A percentile compares a stretch with the other conserved stretches of the same genome.
These are phyloP conservation scores for Fragum fragum DNA, from an alignment of 2,888 invertebrate species.

Conservation along the genomic window DNA sequence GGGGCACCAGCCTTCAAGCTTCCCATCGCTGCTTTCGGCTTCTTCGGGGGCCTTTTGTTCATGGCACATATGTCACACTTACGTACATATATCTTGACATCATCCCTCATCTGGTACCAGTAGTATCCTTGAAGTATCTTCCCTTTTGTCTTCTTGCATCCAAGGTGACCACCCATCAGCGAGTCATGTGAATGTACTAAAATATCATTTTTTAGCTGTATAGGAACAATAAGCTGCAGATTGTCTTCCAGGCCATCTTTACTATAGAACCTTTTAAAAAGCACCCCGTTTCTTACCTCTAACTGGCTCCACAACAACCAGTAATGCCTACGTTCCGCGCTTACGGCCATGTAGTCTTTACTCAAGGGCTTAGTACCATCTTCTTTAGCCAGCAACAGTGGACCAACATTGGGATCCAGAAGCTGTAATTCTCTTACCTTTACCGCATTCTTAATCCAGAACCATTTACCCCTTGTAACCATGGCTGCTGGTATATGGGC, in stretches of 20 bases:
- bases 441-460: too few species aligned
- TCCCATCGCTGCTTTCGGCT: slow-evolving; percentile 1
- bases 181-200: neutral
- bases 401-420: slow-evolving; percentile 21
- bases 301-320: slow-evolving; percentile 25
- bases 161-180: neutral
- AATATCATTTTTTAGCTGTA: neutral
- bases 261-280: slow-evolving; percentile 1
- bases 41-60: neutral
- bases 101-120: too few species aligned
- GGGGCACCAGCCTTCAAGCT: slow-evolving; percentile 20
- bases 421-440: too few species aligned
- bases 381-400: slow-evolving; percentile 17
- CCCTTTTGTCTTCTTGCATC: slow-evolving; percentile 1
- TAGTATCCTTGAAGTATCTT: slow-evolving; percentile 2
- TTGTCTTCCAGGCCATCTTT: neutral
- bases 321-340: slow-evolving; percentile 38
- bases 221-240: neutral
- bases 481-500: too few species aligned
- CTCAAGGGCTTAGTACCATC: neutral
- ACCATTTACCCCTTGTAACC: too few species aligned
- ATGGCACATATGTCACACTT: too few species aligned
- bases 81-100: too few species aligned
- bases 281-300: slow-evolving; percentile 15
- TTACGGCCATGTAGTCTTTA: neutral